Conservation (phyloP, 2,888 invertebrate species). For the Tetragnatha montana region DNA sequence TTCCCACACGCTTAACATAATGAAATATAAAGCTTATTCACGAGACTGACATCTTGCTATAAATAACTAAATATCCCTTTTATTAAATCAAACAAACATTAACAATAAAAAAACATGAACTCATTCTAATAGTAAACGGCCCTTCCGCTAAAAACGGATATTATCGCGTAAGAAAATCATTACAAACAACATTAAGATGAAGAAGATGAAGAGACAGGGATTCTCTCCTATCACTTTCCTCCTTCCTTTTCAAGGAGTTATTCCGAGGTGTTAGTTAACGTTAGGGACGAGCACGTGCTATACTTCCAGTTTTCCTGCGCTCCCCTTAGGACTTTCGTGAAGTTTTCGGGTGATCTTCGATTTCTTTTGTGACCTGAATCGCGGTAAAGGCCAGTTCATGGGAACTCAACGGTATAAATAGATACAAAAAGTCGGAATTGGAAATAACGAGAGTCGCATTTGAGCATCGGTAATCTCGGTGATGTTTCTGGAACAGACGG, state of each 20-base stretch:
- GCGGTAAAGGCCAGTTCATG: background rate
- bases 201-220: background rate
- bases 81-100: too few species aligned
- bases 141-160: too few species aligned
- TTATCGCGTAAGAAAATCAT: background rate
- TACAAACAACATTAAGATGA: background rate
- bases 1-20: too few species aligned
- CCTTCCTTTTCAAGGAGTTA: constrained; percentile 31
- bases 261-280: background rate
- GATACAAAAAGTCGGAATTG: background rate
- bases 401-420: background rate
- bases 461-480: background rate
- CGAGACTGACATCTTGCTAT: too few species aligned
- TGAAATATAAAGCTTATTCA: too few species aligned
- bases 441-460: background rate
- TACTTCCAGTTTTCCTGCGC: background rate
- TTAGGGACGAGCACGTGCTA: background rate
- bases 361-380: background rate
- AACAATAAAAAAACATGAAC: too few species aligned
- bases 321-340: background rate
- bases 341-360: background rate
- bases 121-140: too few species aligned
- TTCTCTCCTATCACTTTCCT: constrained; percentile 28
- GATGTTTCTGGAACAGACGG: background rate
- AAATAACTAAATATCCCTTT: too few species aligned